Evolutionary conservation across 2,888 invertebrate genomes (phyloP).

Genomic region (Quadroppia sp.): DNA sequence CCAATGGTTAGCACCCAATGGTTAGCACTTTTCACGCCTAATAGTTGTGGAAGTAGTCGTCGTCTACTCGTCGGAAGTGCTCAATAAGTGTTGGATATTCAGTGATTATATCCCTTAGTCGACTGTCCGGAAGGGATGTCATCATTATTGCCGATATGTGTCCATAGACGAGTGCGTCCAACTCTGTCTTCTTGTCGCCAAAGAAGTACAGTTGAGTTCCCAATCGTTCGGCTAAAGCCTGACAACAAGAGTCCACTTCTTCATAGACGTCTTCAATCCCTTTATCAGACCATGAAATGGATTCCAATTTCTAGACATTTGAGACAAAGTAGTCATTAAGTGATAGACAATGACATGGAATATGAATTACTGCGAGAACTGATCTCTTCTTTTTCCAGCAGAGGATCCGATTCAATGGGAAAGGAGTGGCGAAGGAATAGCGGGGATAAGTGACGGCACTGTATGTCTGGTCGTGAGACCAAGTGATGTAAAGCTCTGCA

Average conservation of each 20-base stretch:
- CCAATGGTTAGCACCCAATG: neutral
- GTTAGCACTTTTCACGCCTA: too few relatives aligned
- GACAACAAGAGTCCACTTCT: slow-evolving; percentile 77
- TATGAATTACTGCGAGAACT: slow-evolving; percentile 56
- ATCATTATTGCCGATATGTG: slow-evolving; percentile 93
- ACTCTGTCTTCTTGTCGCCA: slow-evolving; percentile 67
- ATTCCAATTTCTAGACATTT: slow-evolving; percentile 64
- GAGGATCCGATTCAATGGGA: slow-evolving; percentile 80
- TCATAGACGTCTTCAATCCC: slow-evolving; percentile 47
- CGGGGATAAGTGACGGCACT: slow-evolving; percentile 74
- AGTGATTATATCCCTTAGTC: slow-evolving; percentile 73
- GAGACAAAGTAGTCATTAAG: neutral
- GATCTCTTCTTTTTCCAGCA: slow-evolving; percentile 67
- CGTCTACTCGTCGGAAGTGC: slow-evolving; percentile 75
- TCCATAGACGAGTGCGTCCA: slow-evolving; percentile 94
- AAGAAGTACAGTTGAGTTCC: slow-evolving; percentile 72
- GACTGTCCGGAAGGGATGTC: slow-evolving; percentile 75
- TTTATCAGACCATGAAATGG: slow-evolving; percentile 77
- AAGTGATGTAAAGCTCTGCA: slow-evolving; percentile 86
- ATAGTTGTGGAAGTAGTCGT: slow-evolving; percentile 24
- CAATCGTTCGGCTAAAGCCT: slow-evolving; percentile 76
- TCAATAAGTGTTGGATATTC: slow-evolving; percentile 68
- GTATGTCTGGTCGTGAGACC: slow-evolving; percentile 75
- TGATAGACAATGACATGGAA: neutral
- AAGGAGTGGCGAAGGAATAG: slow-evolving; percentile 84